A percentile compares a stretch with the other conserved stretches of the same genome.
These are phyloP conservation scores for Penaeus vannamei DNA, from an alignment of 1,140 invertebrate genomes.

Conservation along the genomic window DNA sequence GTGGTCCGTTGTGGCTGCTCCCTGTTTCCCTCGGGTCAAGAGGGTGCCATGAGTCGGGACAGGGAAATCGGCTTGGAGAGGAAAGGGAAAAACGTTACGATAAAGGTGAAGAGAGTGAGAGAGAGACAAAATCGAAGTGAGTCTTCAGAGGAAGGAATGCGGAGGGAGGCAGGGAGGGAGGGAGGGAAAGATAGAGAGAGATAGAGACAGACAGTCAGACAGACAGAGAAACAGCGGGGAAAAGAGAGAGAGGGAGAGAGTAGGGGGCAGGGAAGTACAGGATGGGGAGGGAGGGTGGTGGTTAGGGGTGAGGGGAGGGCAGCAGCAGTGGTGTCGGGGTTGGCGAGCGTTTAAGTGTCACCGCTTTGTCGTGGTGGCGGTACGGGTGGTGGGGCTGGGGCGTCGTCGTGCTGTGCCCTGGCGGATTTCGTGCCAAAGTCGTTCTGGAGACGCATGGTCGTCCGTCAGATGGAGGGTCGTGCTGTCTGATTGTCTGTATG, in stretches of 20 bases:
- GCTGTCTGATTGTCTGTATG: too few species aligned
- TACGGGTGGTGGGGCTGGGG: too few species aligned
- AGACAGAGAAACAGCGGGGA: not conserved
- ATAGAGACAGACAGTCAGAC: constrained; percentile 10
- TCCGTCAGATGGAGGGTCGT: too few species aligned
- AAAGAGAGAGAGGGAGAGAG: not conserved
- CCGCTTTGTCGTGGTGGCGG: constrained; percentile 19
- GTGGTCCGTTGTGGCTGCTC: too few species aligned
- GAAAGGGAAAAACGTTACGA: not conserved
- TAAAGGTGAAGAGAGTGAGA: not conserved
- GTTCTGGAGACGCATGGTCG: too few species aligned
- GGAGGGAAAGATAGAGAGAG: not conserved
- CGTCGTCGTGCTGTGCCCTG: too few species aligned
- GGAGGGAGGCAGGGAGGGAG: constrained; percentile 10
- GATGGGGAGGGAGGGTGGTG: too few species aligned
- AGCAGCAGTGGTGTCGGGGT: constrained; percentile 17
- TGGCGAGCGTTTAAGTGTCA: constrained; percentile 49
- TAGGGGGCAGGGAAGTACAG: constrained; percentile 9
- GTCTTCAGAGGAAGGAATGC: not conserved
- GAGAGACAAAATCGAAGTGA: not conserved
- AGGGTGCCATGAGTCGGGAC: too few species aligned
- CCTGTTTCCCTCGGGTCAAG: too few species aligned
- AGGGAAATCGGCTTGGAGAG: too few species aligned
- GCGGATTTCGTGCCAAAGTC: too few species aligned
- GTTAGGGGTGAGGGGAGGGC: too few species aligned